phyloP scores from a whole-genome alignment of 1,140 invertebrate genomes.

The Trichonephila clavipes region DNA sequence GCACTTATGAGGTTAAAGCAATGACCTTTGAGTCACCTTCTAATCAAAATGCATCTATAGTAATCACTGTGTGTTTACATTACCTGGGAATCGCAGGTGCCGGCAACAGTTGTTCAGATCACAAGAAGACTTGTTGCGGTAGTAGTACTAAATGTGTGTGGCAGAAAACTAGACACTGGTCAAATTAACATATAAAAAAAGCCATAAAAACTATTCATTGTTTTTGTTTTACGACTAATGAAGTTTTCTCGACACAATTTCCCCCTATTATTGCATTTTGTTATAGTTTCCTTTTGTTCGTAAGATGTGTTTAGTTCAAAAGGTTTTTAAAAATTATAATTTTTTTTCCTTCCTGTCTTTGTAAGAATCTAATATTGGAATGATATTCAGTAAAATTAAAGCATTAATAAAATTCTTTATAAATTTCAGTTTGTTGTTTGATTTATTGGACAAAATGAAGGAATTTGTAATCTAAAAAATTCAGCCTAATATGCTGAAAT shows the following conservation, averaged over 20 bases:
- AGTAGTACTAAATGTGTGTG: not conserved
- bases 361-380: too few relatives aligned
- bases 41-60: slow-evolving; percentile 53
- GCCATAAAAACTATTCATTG: not conserved
- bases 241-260: not conserved
- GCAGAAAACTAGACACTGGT: slow-evolving; percentile 9
- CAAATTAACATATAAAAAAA: slow-evolving; percentile 21
- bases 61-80: slow-evolving; percentile 51
- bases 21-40: slow-evolving; percentile 53
- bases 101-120: not conserved
- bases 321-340: too few relatives aligned
- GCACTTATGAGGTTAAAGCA: slow-evolving; percentile 40
- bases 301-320: too few relatives aligned
- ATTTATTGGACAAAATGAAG: too few relatives aligned
- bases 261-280: too few relatives aligned
- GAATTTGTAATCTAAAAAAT: too few relatives aligned
- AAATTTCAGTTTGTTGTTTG: too few relatives aligned
- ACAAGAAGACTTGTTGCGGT: not conserved
- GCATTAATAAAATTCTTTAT: too few relatives aligned
- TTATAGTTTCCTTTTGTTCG: too few relatives aligned
- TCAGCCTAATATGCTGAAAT: too few relatives aligned
- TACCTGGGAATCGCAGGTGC: slow-evolving; percentile 31
- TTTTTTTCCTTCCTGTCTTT: too few relatives aligned
- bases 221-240: slow-evolving; percentile 13
- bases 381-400: too few relatives aligned